Conservation (phyloP, 2,797 vertebrate species). For the Todus mexicanus region DNA sequence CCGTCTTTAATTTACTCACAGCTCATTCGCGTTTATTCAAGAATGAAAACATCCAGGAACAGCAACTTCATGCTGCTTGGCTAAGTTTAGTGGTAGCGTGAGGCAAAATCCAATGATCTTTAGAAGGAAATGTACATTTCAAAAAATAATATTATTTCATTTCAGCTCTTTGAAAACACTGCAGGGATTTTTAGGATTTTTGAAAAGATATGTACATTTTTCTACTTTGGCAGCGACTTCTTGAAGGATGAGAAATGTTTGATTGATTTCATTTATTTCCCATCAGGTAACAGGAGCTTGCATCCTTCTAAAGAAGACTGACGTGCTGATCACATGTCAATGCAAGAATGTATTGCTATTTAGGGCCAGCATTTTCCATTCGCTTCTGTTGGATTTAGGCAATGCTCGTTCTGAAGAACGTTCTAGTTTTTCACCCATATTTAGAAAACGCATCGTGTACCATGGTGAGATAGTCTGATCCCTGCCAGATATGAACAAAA, state of each 20-base stretch:
- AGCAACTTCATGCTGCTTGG: not conserved
- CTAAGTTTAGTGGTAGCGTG: not conserved
- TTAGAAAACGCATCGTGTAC: slow-evolving; percentile 49
- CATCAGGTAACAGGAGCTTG: not conserved
- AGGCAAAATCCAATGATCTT: not conserved
- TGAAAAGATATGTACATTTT: not conserved
- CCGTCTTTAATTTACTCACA: not conserved
- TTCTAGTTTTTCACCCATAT: slow-evolving; percentile 48
- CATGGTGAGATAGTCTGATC: slow-evolving; percentile 36
- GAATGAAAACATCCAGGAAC: not conserved
- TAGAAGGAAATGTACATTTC: not conserved
- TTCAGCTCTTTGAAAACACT: not conserved
- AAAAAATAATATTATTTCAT: not conserved
- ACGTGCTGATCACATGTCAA: slow-evolving; percentile 44
- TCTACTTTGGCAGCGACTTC: not conserved
- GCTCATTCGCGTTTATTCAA: not conserved
- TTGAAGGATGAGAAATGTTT: not conserved
- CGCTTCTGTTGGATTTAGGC: slow-evolving; percentile 31
- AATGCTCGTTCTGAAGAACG: slow-evolving; percentile 37
- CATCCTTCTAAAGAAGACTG: slow-evolving; percentile 35
- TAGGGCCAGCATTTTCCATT: slow-evolving; percentile 60
- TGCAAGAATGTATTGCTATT: slow-evolving; percentile 52
- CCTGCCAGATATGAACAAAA: slow-evolving; percentile 57
- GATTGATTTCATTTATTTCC: not conserved
- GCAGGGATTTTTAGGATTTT: not conserved